Base-by-base conservation (phyloP, 2,888 invertebrate genomes). In the Phalangium opilio region DNA sequence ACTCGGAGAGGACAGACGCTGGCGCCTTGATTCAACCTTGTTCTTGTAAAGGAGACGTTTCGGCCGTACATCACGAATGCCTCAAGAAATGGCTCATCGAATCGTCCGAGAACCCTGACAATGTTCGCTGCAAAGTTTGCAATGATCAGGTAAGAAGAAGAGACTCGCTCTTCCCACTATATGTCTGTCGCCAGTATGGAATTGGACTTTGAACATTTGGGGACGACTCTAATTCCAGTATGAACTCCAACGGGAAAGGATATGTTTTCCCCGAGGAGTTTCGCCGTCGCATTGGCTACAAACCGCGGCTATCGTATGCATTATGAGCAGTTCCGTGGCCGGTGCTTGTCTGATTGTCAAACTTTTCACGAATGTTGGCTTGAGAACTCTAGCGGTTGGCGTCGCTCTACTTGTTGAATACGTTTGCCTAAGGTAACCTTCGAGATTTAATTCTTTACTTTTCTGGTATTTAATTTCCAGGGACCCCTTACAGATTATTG, bases 51-150 rank as follows among this genome's bases (percentile, higher is more conserved):
- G 90, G 90, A 8, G 89, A 89, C 67, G 85, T 87, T 12, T 81
- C 85, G 50, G 81, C 81, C 20, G 89, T 87, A 41, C 87, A 90
- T 68, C 86, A 89, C 63, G 84, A 87, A 65, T 89, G 89, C 64
- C 72, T 90, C 46, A 74, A 83, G 50, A 75, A 83, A 53, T 89
- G 89, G 87, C 75, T 89, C 18, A 17, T 38, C 45, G 49, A 53
- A 48, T 54, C 55, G 7, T 76, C 79, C 10, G 71, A 76, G 7
- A 76, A 75, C 53, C 74, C 76, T 4, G 77, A 80, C 54, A 75
- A 73, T 32, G 65, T 83, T 34, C 75, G 77, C 47, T 86, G 86
- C 68, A 84, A 85, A 65, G 85, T 87, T 2, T 87, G 87, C 70
- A 80, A 81, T 54, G 78, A 79, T 38, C 15, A 38, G 38, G 38